phyloP scores from a whole-genome alignment of 2,797 vertebrate genomes.

The Lepidocolaptes lacrymiger region DNA sequence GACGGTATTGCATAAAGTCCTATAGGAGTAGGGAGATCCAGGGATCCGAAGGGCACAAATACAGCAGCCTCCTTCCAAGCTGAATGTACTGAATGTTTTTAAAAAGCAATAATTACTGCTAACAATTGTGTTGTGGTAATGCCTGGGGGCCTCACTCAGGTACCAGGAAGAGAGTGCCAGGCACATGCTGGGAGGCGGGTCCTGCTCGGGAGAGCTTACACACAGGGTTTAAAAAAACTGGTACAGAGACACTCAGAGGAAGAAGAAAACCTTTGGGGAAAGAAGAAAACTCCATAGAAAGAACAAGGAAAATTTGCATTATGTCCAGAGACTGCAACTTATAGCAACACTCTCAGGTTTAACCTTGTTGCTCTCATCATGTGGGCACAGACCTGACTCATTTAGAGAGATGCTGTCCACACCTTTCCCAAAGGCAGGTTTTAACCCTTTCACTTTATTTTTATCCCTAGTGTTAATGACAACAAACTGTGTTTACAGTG shows the following conservation, averaged over 20 bases:
- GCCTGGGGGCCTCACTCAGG: constrained; percentile 1
- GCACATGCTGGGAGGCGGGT: not conserved
- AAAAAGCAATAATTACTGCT: constrained; percentile 8
- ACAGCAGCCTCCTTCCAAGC: not conserved
- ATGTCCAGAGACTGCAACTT: not conserved
- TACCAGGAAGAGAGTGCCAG: not conserved
- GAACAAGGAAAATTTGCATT: rapidly evolving
- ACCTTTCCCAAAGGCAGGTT: not conserved
- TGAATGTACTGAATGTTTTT: not conserved
- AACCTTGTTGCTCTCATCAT: not conserved
- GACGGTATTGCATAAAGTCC: not conserved
- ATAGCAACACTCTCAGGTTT: not conserved
- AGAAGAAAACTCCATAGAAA: not conserved
- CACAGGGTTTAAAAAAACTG: not conserved
- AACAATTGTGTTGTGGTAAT: not conserved
- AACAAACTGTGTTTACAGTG: constrained; percentile 32
- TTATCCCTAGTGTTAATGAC: constrained; percentile 7
- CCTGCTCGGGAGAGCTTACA: not conserved
- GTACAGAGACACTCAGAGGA: rapidly evolving
- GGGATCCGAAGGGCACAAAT: not conserved
- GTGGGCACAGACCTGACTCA: not conserved
- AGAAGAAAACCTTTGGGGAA: not conserved
- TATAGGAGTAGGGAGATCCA: not conserved
- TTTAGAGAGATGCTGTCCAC: rapidly evolving
- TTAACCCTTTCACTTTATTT: constrained; percentile 3